phyloP scores from a whole-genome alignment of 2,888 invertebrate species.

The Perithous albicinctus region DNA sequence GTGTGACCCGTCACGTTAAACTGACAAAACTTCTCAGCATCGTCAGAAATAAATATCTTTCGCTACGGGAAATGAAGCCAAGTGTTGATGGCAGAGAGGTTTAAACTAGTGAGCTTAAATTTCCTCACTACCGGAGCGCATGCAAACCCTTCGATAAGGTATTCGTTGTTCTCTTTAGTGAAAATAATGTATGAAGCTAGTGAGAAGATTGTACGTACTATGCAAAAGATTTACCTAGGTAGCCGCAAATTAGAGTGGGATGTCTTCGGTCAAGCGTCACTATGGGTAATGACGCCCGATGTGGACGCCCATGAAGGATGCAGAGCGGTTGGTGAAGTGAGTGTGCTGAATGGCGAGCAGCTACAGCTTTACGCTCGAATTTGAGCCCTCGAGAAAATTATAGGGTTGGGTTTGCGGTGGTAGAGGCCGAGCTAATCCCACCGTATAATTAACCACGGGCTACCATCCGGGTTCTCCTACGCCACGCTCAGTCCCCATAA shows the following conservation, averaged over 20 bases:
- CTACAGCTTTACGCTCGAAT: conserved; percentile 77
- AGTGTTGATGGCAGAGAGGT: conserved; percentile 22
- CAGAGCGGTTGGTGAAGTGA: conserved; percentile 51
- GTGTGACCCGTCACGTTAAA: conserved; percentile 53
- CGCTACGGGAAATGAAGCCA: conserved; percentile 45
- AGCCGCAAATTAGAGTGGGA: conserved; percentile 70
- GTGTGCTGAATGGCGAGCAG: conserved; percentile 58
- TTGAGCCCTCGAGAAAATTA: conserved; percentile 82
- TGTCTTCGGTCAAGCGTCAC: conserved; percentile 68
- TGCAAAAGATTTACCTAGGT: conserved; percentile 57
- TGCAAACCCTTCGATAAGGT: conserved; percentile 69
- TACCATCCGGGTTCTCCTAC: conserved; percentile 75
- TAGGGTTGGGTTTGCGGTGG: conserved; percentile 79
- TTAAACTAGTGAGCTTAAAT: conserved; percentile 33
- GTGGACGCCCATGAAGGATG: conserved; percentile 32
- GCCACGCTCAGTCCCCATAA: conserved; percentile 74
- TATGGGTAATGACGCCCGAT: not conserved
- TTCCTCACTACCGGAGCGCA: conserved; percentile 35
- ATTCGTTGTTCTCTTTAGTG: conserved; percentile 62
- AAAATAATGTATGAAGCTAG: not conserved
- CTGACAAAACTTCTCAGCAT: conserved; percentile 68
- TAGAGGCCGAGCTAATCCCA: conserved; percentile 80
- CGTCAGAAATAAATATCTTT: conserved; percentile 71
- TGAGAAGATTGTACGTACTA: conserved; percentile 16
- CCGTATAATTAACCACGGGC: conserved; percentile 83